These are phyloP conservation scores for Athetis lepigone DNA, from an alignment of 2,888 invertebrate species.

Conservation along the genomic window DNA sequence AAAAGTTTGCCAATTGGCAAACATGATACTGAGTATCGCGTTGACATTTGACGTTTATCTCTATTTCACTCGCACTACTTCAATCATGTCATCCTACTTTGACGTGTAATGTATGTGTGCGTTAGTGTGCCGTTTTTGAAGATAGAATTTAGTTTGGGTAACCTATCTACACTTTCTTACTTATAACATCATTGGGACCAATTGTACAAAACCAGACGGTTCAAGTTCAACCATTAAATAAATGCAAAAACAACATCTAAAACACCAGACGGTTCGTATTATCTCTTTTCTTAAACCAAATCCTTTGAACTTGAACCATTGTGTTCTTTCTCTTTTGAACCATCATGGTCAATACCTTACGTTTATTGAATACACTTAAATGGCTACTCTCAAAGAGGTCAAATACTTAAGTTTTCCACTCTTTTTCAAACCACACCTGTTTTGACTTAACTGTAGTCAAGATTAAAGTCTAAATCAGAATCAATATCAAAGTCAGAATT, in stretches of 20 bases:
- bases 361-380: background rate
- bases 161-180: too few species aligned
- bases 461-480: too few species aligned
- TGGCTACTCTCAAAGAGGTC: background rate
- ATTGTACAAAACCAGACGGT: background rate
- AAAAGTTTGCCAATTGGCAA: too few species aligned
- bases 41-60: too few species aligned
- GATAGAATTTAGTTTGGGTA: too few species aligned
- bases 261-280: slow-evolving; percentile 10
- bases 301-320: slow-evolving; percentile 26
- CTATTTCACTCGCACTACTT: too few species aligned
- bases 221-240: slow-evolving; percentile 25
- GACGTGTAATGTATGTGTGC: too few species aligned
- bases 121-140: too few species aligned
- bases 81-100: too few species aligned
- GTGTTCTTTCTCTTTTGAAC: slow-evolving; percentile 22
- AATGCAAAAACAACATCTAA: slow-evolving; percentile 20
- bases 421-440: background rate
- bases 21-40: too few species aligned
- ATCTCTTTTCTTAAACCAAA: slow-evolving; percentile 14
- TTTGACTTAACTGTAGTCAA: background rate
- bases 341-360: slow-evolving; percentile 8
- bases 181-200: too few species aligned
- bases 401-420: background rate
- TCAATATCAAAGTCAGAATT: too few species aligned